A percentile compares a stretch with the other conserved stretches of the same genome.
Evolutionary conservation across 2,797 vertebrate genomes (phyloP).

Genomic region (Sebastes minor): DNA sequence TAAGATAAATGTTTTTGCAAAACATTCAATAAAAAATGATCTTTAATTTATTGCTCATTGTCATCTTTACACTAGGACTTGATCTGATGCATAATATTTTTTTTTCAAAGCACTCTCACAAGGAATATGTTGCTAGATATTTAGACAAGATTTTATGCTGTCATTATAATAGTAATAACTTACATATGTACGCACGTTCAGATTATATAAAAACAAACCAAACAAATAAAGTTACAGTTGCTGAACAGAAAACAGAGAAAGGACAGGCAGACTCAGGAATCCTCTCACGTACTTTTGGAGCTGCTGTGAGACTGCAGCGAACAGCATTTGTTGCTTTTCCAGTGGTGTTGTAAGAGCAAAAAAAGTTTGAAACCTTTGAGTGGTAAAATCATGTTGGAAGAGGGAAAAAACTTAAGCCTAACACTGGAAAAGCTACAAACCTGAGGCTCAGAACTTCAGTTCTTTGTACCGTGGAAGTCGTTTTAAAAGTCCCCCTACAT

Average conservation of each 20-base stretch:
- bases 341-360: background rate
- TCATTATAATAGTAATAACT: conserved; percentile 64
- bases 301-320: background rate
- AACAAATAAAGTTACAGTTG: conserved; percentile 69
- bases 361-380: background rate
- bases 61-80: conserved; percentile 80
- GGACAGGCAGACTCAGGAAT: conserved; percentile 56
- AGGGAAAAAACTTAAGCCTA: background rate
- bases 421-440: conserved; percentile 21
- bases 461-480: background rate
- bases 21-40: conserved; percentile 88
- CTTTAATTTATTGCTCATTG: conserved; percentile 85
- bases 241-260: conserved; percentile 54
- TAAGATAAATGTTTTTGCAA: conserved; percentile 84
- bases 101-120: conserved; percentile 78
- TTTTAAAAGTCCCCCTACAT: conserved; percentile 23
- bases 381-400: background rate
- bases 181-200: conserved; percentile 64
- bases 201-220: conserved; percentile 75
- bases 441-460: background rate
- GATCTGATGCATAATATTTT: conserved; percentile 83
- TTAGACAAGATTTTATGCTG: conserved; percentile 72
- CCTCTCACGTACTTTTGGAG: conserved; percentile 40
- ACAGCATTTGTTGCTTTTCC: conserved; percentile 23
- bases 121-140: conserved; percentile 78